Evolutionary conservation across 2,888 invertebrate species (phyloP).

Genomic region (Eristalis tenax): DNA sequence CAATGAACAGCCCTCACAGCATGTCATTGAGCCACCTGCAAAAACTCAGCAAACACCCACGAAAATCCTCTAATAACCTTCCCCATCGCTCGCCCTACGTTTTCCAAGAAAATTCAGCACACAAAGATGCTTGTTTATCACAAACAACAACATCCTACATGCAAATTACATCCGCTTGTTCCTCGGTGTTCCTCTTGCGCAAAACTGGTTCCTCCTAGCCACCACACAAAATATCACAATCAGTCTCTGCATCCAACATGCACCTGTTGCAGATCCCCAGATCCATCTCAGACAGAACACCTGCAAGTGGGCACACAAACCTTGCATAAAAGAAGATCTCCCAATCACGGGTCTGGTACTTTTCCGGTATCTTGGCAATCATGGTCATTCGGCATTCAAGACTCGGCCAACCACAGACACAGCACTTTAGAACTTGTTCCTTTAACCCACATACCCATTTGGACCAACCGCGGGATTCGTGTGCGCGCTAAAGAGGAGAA

Average conservation of each 20-base stretch:
- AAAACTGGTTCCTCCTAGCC: background rate
- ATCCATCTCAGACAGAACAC: slow-evolving; percentile 19
- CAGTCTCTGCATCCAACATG: background rate
- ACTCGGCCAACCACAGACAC: background rate
- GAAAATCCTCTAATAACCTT: no score
- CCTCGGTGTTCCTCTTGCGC: background rate
- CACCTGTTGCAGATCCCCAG: background rate
- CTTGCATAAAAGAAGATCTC: background rate
- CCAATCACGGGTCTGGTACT: background rate
- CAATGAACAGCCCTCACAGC: no score
- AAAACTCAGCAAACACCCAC: no score
- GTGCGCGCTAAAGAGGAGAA: background rate
- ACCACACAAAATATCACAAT: background rate
- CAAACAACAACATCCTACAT: background rate
- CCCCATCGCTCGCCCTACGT: no score
- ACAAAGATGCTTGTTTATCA: background rate
- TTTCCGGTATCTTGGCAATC: slow-evolving; percentile 19
- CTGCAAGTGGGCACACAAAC: slow-evolving; percentile 4
- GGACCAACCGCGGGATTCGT: background rate
- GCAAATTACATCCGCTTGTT: background rate
- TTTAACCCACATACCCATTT: slow-evolving; percentile 46
- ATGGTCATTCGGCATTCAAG: slow-evolving; percentile 8
- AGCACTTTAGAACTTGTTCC: slow-evolving; percentile 31
- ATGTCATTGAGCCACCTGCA: no score
- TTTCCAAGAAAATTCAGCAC: background rate